phyloP scores from a whole-genome alignment of 2,797 vertebrate species.

The Bufotes viridis region DNA sequence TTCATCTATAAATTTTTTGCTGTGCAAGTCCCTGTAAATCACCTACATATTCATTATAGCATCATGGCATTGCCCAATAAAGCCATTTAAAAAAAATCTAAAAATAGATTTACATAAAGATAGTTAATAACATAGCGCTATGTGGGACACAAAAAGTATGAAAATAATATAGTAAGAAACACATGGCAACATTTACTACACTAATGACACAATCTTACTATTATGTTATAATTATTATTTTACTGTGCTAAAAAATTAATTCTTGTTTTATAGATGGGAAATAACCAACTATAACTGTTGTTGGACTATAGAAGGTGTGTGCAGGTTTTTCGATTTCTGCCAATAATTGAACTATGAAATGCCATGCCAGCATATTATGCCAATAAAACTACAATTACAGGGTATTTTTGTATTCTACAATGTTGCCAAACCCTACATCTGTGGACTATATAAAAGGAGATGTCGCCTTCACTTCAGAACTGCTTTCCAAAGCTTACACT shows the following conservation, averaged over 20 bases:
- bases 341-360: conserved; percentile 21
- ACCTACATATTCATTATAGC: not conserved
- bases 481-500: conserved; percentile 15
- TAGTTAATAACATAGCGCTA: not conserved
- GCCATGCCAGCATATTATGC: conserved; percentile 48
- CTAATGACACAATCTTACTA: conserved; percentile 20
- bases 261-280: conserved; percentile 45
- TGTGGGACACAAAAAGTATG: not conserved
- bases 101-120: conserved; percentile 9
- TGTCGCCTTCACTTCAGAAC: conserved; percentile 2
- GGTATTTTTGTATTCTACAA: conserved; percentile 44
- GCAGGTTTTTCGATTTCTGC: conserved; percentile 32
- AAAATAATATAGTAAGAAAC: conserved; percentile 13
- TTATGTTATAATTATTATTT: conserved; percentile 38
- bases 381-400: conserved; percentile 57
- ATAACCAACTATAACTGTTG: conserved; percentile 27
- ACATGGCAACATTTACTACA: conserved; percentile 26
- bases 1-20: too few relatives aligned
- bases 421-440: conserved; percentile 27
- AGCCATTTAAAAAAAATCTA: not conserved
- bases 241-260: conserved; percentile 2
- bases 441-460: conserved; percentile 49
- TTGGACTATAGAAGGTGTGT: conserved; percentile 42
- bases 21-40: too few relatives aligned
- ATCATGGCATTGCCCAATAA: not conserved